Conservation (phyloP, 1,140 invertebrate genomes). For the Drosophila rufa region DNA sequence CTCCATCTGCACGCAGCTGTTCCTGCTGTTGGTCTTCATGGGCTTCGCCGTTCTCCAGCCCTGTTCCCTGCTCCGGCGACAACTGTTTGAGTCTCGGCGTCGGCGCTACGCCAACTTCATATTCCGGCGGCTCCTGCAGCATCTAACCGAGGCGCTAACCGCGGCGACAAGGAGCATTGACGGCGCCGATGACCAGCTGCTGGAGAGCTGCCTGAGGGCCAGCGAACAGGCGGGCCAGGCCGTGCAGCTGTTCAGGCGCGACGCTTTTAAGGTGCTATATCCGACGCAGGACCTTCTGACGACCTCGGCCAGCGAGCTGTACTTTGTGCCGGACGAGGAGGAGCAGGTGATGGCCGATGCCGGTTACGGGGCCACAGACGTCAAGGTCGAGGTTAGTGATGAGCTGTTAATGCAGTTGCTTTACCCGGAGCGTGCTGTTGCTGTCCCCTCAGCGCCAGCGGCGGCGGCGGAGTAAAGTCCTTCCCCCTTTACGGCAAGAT, state of each 20-base stretch:
- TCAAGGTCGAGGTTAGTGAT: slow-evolving; percentile 42
- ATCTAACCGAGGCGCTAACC: slow-evolving; percentile 31
- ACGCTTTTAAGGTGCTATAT: slow-evolving; percentile 49
- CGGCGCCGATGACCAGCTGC: slow-evolving; percentile 5
- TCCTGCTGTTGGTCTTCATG: slow-evolving; percentile 43
- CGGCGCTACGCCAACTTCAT: slow-evolving; percentile 55
- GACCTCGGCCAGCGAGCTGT: slow-evolving; percentile 29
- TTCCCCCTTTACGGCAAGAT: too few relatives aligned
- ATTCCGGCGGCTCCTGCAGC: slow-evolving; percentile 49
- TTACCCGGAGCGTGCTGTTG: slow-evolving; percentile 34
- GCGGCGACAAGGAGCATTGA: background rate
- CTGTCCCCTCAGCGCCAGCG: background rate
- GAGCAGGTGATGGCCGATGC: slow-evolving; percentile 27
- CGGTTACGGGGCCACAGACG: slow-evolving; percentile 26
- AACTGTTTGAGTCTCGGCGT: slow-evolving; percentile 36
- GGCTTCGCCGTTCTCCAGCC: slow-evolving; percentile 36
- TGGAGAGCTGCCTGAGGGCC: slow-evolving; percentile 10
- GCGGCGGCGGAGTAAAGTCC: background rate
- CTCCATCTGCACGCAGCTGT: slow-evolving; percentile 36
- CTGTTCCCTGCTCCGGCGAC: slow-evolving; percentile 20
- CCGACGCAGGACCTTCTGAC: slow-evolving; percentile 38
- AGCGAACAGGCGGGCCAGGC: slow-evolving; percentile 8
- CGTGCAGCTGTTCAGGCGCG: slow-evolving; percentile 44
- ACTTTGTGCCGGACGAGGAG: slow-evolving; percentile 50
- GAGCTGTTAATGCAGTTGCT: slow-evolving; percentile 44